Evolutionary conservation across 2,797 vertebrate species (phyloP), one percentile per base, ranked within the genome.

Genomic region (Tauraco hartlaubi): DNA sequence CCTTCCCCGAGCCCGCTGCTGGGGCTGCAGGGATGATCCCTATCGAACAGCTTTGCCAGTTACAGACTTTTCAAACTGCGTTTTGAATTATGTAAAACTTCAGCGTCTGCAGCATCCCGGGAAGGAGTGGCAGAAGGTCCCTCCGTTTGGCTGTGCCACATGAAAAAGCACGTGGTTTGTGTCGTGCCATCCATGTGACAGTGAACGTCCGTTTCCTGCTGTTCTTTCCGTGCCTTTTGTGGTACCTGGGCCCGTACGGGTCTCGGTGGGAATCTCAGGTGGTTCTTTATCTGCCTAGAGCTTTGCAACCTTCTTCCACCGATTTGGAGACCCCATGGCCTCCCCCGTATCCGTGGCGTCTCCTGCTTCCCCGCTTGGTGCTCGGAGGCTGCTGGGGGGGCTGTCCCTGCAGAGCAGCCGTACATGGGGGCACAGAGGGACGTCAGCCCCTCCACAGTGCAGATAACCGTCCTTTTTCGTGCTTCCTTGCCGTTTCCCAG

Each of bases 401-500:
- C 43, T 39, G 63, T 18, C 33, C 72, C 62, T 21, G 68, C 4
- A 0, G 9, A 8, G 28, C 17, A 23, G 15, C 12, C 8, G 8
- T 39, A 41, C 39, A 13, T 13, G 1, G n/a, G 31, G 54, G 17
- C 63, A 19, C 39, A 21, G 66, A 25, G 49, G 75, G 43, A 15
- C 31, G 4, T 64, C 67, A 28, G 19, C 55, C 55, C n/a, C 44
- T 23, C 51, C 1, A 1, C 2, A 21, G 51, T 21, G 44, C 39
- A n/a, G n/a, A 3, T 15, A 33, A 22, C 62, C 2, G 0, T 29
- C 1, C 0, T 15, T 75, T 12, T 56, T 33, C 31, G 3, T 5
- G 0, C 43, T 28, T 35, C 26, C 48, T 41, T 28, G 55, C 41
- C n/a, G 23, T 37, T 44, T 55, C 15, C 64, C 35, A 17, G 22